Conservation (phyloP, 2,113 vertebrate genomes). For the Heloderma charlesbogerti region DNA sequence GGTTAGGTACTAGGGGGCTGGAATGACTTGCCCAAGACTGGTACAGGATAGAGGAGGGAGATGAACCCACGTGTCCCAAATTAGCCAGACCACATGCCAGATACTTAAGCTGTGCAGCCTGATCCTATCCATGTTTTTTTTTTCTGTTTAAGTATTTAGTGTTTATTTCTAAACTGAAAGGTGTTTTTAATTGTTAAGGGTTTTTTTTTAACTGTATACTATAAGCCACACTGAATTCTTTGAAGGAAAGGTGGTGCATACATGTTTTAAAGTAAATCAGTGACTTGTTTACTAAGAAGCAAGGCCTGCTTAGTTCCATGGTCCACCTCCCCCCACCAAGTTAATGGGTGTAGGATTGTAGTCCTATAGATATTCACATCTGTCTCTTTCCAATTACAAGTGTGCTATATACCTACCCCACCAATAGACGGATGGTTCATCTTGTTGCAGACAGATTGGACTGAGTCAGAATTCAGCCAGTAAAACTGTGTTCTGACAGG, state of each 20-base stretch:
- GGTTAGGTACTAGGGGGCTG: not conserved
- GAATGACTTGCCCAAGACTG: not conserved
- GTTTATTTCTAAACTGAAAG: not conserved
- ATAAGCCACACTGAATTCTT: not conserved
- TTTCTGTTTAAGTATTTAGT: not conserved
- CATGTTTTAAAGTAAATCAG: not conserved
- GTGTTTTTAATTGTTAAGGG: not conserved
- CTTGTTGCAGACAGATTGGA: not conserved
- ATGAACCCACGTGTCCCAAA: not conserved
- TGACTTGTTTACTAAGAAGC: not conserved
- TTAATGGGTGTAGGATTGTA: not conserved
- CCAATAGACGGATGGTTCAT: not conserved
- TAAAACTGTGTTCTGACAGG: not conserved
- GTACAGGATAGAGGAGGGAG: not conserved
- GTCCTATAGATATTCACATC: not conserved
- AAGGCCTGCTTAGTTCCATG: not conserved
- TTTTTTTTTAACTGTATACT: not conserved
- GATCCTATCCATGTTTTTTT: not conserved
- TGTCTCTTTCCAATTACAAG: no score
- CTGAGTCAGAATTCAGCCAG: not conserved
- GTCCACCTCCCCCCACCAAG: not conserved
- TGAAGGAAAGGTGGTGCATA: not conserved
- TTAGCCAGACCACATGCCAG: not conserved
- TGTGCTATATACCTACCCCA: not conserved
- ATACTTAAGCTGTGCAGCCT: not conserved